A percentile compares a stretch with the other conserved stretches of the same genome.
phyloP scores from a whole-genome alignment of 2,113 vertebrate species.

The Zapus hudsonius region DNA sequence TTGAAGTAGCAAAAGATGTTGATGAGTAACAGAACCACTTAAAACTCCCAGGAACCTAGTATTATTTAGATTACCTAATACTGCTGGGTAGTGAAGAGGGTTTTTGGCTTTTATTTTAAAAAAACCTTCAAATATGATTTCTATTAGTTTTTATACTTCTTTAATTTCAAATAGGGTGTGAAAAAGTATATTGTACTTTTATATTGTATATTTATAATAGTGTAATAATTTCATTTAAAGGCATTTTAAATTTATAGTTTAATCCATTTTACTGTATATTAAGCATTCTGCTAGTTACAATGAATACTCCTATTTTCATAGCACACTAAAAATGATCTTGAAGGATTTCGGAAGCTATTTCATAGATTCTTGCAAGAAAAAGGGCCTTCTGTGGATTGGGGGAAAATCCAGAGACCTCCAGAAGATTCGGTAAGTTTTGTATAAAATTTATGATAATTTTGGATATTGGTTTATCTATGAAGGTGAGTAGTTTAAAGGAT shows the following conservation, averaged over 20 bases:
- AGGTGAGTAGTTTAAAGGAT: background rate
- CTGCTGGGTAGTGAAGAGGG: background rate
- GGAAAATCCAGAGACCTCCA: conserved; percentile 96
- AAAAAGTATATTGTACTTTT: background rate
- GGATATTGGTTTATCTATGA: background rate
- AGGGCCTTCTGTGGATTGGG: conserved; percentile 96
- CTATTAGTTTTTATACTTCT: conserved; percentile 35
- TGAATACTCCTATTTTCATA: conserved; percentile 80
- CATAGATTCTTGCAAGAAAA: conserved; percentile 98
- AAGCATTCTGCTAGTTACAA: conserved; percentile 61
- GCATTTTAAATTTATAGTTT: conserved; percentile 40
- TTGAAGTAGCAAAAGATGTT: conserved; percentile 9
- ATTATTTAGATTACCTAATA: background rate
- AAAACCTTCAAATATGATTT: conserved; percentile 2
- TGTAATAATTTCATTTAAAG: conserved; percentile 50
- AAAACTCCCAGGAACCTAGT: background rate
- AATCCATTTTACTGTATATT: conserved; percentile 44
- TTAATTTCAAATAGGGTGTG: conserved; percentile 34
- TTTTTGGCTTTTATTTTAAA: background rate
- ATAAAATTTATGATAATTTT: conserved; percentile 43
- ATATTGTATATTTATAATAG: conserved; percentile 41
- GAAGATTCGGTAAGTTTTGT: conserved; percentile 93
- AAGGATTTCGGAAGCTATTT: conserved; percentile 97
- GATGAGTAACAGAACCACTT: conserved; percentile 8
- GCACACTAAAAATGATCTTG: conserved; percentile 95